Base-by-base conservation (phyloP, 2,888 invertebrate species). In the Crematogaster levior region DNA sequence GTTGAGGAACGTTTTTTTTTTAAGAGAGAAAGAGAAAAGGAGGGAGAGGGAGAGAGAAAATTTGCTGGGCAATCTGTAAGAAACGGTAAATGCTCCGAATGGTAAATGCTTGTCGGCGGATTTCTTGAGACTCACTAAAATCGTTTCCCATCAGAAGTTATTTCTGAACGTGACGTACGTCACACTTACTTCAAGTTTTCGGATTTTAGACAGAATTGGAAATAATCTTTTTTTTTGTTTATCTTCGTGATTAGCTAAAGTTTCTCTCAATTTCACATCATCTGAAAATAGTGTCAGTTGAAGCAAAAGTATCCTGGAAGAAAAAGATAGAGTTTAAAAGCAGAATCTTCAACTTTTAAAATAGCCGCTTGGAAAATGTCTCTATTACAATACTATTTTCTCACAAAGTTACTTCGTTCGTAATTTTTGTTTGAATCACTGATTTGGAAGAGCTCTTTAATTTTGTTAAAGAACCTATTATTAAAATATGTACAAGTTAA, bases 71-170 rank as follows among this genome's bases (percentile, higher is more conserved):
- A 68, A 75, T 75, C 40, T n/a, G 68, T 30, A 58, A 43, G 30
- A 75, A 65, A 51, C 51, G 53, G 40, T 66, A 77, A 77, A 70
- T 9, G 56, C 21, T 30, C 3, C 24, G 24, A 77, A 66, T 40
- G 15, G 40, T 40, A 30, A 77, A 79, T 79, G 70, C 37, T 6
- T 58, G 70, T 70, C 56, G 34, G 12, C 56, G 43, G 70, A 70
- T 70, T 68, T 24, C 56, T 79, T n/a, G 18, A 30, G 40, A n/a
- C 18, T 79, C 21, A 10, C 37, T 30, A 51, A 10, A 12, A 70
- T 68, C 21, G 10, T 56, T 56, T 43, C 18, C 27, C 53, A 10
- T 27, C n/a, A 7, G 21, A 68, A 68, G 34, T 43, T 56, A 77
- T 68, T 77, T 56, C 27, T n/a, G 18, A 30, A 12, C 4, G 1